phyloP scores from a whole-genome alignment of 1,140 invertebrate genomes.

The Bombus polaris region DNA sequence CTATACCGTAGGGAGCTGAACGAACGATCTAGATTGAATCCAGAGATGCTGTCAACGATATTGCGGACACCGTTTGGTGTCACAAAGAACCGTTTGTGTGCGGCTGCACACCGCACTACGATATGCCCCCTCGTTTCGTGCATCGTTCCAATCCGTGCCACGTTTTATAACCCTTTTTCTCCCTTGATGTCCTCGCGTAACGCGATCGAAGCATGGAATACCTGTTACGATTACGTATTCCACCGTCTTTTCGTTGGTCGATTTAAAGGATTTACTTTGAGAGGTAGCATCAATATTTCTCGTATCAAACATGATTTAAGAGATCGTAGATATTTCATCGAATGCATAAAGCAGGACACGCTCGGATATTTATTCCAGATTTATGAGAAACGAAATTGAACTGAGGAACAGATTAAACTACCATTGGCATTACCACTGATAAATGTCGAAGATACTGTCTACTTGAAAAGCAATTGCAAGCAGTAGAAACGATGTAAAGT shows the following conservation, averaged over 20 bases:
- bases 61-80: conserved; percentile 38
- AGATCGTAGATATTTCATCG: neutral
- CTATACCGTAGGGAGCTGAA: conserved; percentile 26
- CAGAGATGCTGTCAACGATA: conserved; percentile 49
- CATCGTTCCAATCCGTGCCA: conserved; percentile 17
- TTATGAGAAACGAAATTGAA: neutral
- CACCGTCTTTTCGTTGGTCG: neutral
- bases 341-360: neutral
- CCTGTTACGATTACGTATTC: neutral
- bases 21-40: conserved; percentile 40
- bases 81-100: conserved; percentile 45
- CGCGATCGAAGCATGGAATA: neutral
- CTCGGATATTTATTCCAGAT: neutral
- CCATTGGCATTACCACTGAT: neutral
- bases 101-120: neutral
- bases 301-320: neutral
- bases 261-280: neutral
- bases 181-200: neutral
- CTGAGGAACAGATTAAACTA: neutral
- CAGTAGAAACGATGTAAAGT: too few relatives aligned
- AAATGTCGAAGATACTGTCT: neutral
- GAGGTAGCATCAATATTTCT: neutral
- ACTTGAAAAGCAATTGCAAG: neutral
- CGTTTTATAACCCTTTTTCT: conserved; percentile 5
- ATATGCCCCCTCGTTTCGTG: conserved; percentile 26